Evolutionary conservation across 2,113 vertebrate genomes (phyloP).

Genomic region (Litocranius walleri): DNA sequence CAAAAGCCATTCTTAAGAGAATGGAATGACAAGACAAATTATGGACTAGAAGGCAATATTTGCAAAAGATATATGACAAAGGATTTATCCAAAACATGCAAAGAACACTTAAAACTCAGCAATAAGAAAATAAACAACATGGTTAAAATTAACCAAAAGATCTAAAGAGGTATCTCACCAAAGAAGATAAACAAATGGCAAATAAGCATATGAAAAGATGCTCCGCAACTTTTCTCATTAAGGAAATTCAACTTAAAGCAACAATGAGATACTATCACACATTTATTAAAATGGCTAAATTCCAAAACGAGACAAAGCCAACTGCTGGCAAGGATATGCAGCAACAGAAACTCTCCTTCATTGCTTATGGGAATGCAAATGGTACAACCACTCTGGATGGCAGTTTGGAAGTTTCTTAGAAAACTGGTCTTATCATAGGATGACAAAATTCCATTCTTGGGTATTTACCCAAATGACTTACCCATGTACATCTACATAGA

Average conservation of each 20-base stretch:
- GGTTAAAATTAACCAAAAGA: not conserved
- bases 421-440: not conserved
- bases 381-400: not conserved
- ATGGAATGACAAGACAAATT: not conserved
- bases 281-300: not conserved
- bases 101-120: not conserved
- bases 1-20: not conserved
- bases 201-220: not conserved
- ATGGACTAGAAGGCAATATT: not conserved
- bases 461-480: not conserved
- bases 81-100: not conserved
- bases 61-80: not conserved
- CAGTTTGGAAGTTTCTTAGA: not conserved
- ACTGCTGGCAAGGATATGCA: not conserved
- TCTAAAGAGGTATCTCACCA: not conserved
- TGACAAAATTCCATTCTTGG: not conserved
- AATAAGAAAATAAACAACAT: not conserved
- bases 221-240: no score
- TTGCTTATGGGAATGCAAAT: not conserved
- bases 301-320: not conserved
- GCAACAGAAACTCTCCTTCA: not conserved
- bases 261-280: not conserved
- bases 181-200: not conserved
- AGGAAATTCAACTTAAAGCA: no score
- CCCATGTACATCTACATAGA: not conserved